Evolutionary conservation across 92 coral and sea anemone genomes (phyloP).

Genomic region (Bergia puertoricense): DNA sequence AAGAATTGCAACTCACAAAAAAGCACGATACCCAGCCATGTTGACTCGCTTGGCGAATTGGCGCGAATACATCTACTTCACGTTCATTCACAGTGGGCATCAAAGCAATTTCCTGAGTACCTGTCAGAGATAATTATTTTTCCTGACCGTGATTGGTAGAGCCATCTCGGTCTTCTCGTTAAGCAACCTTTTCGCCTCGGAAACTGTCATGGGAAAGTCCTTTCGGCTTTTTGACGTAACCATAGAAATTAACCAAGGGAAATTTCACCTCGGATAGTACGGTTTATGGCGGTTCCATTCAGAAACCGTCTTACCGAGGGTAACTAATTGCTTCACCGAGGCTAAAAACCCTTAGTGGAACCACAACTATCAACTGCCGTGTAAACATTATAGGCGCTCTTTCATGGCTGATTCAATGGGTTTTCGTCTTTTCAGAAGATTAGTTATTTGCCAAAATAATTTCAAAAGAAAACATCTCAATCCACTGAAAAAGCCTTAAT

Average conservation of each 20-base stretch:
- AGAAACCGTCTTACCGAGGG: no score
- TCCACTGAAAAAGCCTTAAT: no score
- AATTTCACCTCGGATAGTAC: no score
- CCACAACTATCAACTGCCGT: constrained; percentile 24
- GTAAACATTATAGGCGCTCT: no score
- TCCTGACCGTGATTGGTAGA: constrained; percentile 34
- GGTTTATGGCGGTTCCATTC: no score
- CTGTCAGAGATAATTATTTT: constrained; percentile 19
- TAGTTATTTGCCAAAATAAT: no score
- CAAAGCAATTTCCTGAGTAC: constrained; percentile 36
- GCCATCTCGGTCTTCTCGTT: constrained; percentile 44
- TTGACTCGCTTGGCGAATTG: constrained; percentile 39
- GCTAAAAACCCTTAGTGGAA: not conserved
- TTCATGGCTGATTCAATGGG: no score
- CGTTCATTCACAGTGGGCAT: constrained; percentile 36
- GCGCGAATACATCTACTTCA: constrained; percentile 33
- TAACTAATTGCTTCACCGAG: no score
- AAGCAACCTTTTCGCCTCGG: constrained; percentile 45
- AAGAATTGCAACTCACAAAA: not conserved
- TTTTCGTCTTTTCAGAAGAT: no score
- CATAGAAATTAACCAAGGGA: no score
- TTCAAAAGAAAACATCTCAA: no score
- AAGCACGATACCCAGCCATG: constrained; percentile 32
- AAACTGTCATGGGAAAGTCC: constrained; percentile 45
- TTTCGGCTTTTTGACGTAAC: constrained; percentile 31